These are phyloP conservation scores for Cephus spinipes DNA, from an alignment of 2,888 invertebrate species.

Conservation along the genomic window DNA sequence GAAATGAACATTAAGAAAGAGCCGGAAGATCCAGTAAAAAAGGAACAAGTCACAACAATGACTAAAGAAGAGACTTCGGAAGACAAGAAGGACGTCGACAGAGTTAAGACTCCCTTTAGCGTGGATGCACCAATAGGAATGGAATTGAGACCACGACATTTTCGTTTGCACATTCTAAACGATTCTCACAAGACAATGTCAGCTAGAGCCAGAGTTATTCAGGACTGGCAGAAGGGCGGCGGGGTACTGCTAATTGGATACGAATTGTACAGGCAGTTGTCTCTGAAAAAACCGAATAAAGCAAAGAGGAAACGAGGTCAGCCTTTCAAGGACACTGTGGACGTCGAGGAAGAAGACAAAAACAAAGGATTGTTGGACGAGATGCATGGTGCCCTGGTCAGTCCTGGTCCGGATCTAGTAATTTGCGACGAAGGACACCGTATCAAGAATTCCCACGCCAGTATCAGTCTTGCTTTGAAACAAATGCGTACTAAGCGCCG, in stretches of 20 bases:
- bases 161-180: constrained; percentile 90
- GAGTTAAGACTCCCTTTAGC: constrained; percentile 53
- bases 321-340: constrained; percentile 68
- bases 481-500: constrained; percentile 94
- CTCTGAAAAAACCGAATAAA: constrained; percentile 79
- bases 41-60: constrained; percentile 40
- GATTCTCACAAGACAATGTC: constrained; percentile 93
- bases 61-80: constrained; percentile 45
- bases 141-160: constrained; percentile 77
- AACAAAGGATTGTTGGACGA: constrained; percentile 84
- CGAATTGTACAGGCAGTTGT: constrained; percentile 92
- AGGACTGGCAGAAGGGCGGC: constrained; percentile 88
- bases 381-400: constrained; percentile 86
- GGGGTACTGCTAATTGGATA: constrained; percentile 97
- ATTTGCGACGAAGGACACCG: constrained; percentile 98
- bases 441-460: constrained; percentile 98
- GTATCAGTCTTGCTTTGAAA: constrained; percentile 94
- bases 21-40: constrained; percentile 31
- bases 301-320: constrained; percentile 69
- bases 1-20: constrained; percentile 54
- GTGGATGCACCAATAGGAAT: constrained; percentile 57
- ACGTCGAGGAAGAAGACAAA: constrained; percentile 71
- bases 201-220: constrained; percentile 87
- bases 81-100: constrained; percentile 50
- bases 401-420: constrained; percentile 93